Percentiles rank a stretch among this genome's conserved stretches.
phyloP scores from a whole-genome alignment of 2,888 invertebrate genomes.

The Mesochorus sp. region DNA sequence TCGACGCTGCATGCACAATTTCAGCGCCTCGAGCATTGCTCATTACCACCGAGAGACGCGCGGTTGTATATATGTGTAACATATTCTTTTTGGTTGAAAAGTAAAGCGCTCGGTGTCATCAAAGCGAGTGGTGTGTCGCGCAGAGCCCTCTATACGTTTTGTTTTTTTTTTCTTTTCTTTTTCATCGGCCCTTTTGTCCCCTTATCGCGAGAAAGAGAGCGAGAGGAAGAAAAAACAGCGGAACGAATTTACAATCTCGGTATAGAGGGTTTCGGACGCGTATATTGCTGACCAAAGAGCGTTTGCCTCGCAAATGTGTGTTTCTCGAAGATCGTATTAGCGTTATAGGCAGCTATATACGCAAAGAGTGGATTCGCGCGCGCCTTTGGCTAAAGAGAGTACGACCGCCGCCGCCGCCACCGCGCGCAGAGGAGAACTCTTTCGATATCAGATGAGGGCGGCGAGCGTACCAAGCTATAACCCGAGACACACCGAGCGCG shows the following conservation, averaged over 20 bases:
- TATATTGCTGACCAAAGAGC: constrained; percentile 3
- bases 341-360: constrained; percentile 28
- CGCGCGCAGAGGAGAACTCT: constrained; percentile 28
- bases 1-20: background rate
- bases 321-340: constrained; percentile 55
- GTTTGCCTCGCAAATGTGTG: constrained; percentile 22
- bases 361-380: constrained; percentile 10
- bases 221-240: constrained; percentile 61
- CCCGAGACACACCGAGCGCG: background rate
- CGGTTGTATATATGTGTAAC: too few relatives aligned
- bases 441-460: constrained; percentile 58
- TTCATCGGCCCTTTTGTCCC: constrained; percentile 73
- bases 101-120: background rate
- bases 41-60: constrained; percentile 19
- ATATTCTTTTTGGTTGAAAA: background rate
- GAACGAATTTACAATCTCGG: constrained; percentile 77
- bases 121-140: background rate
- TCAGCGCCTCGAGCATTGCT: background rate
- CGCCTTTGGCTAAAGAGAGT: constrained; percentile 45
- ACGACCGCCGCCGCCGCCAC: background rate
- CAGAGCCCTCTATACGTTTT: background rate
- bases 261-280: constrained; percentile 24
- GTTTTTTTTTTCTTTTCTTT: background rate
- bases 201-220: constrained; percentile 59
- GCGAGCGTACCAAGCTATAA: constrained; percentile 14